phyloP scores from a whole-genome alignment of 1,140 invertebrate genomes.

The Camponotus vicinus region DNA sequence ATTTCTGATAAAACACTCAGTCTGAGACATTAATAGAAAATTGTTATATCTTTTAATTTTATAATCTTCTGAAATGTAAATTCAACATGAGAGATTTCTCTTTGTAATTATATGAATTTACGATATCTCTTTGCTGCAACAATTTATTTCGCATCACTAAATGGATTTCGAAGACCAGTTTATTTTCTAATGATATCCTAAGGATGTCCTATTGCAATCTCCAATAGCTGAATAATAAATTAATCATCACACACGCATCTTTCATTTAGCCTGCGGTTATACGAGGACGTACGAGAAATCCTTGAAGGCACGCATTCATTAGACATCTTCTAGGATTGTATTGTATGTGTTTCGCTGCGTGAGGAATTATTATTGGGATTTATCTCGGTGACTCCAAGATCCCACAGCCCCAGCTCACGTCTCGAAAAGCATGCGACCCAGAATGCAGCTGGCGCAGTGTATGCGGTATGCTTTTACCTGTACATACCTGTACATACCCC shows the following conservation, averaged over 20 bases:
- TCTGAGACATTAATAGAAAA: no score
- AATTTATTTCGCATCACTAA: neutral
- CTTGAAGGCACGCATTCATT: slow-evolving; percentile 11
- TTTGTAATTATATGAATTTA: neutral
- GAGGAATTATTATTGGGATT: slow-evolving; percentile 40
- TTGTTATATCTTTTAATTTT: no score
- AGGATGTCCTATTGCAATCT: neutral
- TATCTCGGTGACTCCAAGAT: slow-evolving; percentile 18
- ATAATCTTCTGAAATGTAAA: neutral
- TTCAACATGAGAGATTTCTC: neutral
- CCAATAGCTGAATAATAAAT: neutral
- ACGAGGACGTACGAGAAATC: neutral
- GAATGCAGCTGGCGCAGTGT: slow-evolving; percentile 69
- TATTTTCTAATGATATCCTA: neutral
- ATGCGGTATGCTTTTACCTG: slow-evolving; percentile 20
- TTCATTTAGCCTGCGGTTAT: neutral
- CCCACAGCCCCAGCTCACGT: slow-evolving; percentile 31
- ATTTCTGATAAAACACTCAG: no score
- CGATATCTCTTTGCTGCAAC: neutral
- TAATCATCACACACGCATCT: neutral
- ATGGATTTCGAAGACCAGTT: neutral
- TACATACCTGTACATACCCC: neutral
- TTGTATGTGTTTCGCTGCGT: neutral
- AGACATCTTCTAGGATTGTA: neutral
- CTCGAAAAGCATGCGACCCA: slow-evolving; percentile 77